Base-by-base conservation (phyloP, 2,888 invertebrate genomes). In the Habrosyne pyritoides region DNA sequence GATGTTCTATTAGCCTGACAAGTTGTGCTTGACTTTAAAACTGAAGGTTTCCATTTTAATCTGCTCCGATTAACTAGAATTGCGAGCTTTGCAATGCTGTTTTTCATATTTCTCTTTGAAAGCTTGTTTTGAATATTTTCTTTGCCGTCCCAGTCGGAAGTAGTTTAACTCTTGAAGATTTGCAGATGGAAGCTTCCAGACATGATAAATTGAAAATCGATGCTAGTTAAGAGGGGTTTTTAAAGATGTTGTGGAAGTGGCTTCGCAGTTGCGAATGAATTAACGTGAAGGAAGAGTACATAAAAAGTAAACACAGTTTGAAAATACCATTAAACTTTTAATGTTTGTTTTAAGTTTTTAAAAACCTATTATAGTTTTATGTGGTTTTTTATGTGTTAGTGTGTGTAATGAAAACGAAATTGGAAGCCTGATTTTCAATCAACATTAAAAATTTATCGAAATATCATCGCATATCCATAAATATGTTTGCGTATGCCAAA, bases 101-200 rank as follows among this genome's bases (percentile, higher is more conserved):
- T 36, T 36, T 36, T 36, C 14, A 36, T 36, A 42, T 14, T 42
- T 42, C n/a, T 18, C 42, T 18, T 42, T 42, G 18, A 3, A 18
- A 42, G 42, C 8, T 18, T 1, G 18, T 42, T 42, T 42, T 18
- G 18, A 42, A 42, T 42, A 42, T 42, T 42, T n/a, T 42, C 42
- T 42, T 18, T 42, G 42, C 42, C 42, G 7, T 42, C 42, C n/a
- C 18, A 42, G 18, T 42, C 42, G 18, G 42, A 42, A 42, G 18
- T 42, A 42, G 42, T 42, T 42, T 42, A 42, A 42, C 14, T 42
- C 42, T 42, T 42, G n/a, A 42, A 42, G 42, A 42, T 42, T 42
- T 42, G 1, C 42, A 42, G 42, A 42, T 42, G 42, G 18, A 42
- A 42, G 42, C 18, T 18, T n/a, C 4, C 42, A 1, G 42, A 42